These are phyloP conservation scores for Drosophila lacteicornis DNA, from an alignment of 1,140 invertebrate genomes.

Conservation along the genomic window DNA sequence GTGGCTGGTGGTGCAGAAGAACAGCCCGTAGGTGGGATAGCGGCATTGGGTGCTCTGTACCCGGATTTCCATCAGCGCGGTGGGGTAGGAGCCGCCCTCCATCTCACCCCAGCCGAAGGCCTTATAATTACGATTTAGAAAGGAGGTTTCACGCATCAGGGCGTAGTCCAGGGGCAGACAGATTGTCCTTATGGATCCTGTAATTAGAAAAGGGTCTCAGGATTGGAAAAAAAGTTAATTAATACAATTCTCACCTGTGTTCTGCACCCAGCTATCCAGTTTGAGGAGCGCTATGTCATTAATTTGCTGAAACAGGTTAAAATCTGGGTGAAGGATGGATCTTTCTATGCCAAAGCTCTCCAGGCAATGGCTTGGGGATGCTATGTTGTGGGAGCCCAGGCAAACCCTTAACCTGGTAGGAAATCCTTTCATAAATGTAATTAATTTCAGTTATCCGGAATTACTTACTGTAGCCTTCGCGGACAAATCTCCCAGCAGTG, in stretches of 20 bases:
- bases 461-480: not conserved
- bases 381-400: not conserved
- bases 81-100: not conserved
- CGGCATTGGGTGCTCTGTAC: not conserved
- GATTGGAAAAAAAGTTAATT: not conserved
- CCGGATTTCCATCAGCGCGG: not conserved
- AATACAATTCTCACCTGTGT: not conserved
- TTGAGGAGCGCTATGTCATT: not conserved
- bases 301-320: not conserved
- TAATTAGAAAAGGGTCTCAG: not conserved
- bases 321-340: not conserved
- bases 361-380: not conserved
- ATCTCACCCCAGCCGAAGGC: not conserved
- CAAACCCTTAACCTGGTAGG: not conserved
- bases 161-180: not conserved
- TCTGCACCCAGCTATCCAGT: not conserved
- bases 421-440: not conserved
- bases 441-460: not conserved
- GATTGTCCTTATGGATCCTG: not conserved
- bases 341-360: not conserved
- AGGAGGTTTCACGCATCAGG: not conserved
- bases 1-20: conserved; percentile 2
- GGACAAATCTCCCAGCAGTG: not conserved
- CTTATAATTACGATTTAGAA: not conserved
- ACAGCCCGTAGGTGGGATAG: not conserved